Base-by-base conservation (phyloP, 2,113 vertebrate genomes). In the Chaenogobius annularis region DNA sequence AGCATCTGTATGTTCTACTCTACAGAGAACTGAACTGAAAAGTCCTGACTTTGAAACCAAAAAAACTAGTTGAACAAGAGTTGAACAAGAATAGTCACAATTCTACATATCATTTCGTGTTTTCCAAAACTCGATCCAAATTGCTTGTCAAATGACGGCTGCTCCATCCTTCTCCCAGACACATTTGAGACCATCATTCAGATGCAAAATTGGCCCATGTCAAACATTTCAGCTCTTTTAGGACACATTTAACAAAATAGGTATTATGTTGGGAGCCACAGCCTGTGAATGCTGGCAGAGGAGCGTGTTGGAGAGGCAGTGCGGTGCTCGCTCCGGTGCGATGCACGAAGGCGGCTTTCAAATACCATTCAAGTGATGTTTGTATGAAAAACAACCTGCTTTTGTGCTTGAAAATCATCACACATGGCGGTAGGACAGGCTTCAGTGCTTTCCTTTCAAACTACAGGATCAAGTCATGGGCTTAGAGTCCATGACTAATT, bases 211-310 rank as follows among this genome's bases (percentile, higher is more conserved):
- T 58, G 8, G 0, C 68, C 64, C 3, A 12, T 70, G 35, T 74
- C 43, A 69, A 64, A 74, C 56, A 62, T 66, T 70, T 69, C 37
- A 48, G 4, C 47, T 67, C 31, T 73, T 65, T 66, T 22, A 58
- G 59, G 61, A 55, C 22, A 31, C 26, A 37, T 80, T 82, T 75
- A 77, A 71, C 65, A 74, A 78, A 68, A 65, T 47, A 80, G 71
- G 31, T 69, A 46, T 78, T 77, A 65, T 59, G 48, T 48, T 64
- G 23, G 8, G 61, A 67, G 58, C 20, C 35, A 3, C 35, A 63
- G 50, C 50, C 35, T 67, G 23, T 77, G 44, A 68, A 52, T 58
- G 59, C 56, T 67, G 50, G 22, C 10, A 66, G 44, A 40, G 23
- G 46, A 22, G 19, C 66, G 52, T 74, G 56, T 31, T 59, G 47